A percentile compares a stretch with the other conserved stretches of the same genome.
phyloP scores from a whole-genome alignment of 2,113 vertebrate genomes.

The Pogona vitticeps region DNA sequence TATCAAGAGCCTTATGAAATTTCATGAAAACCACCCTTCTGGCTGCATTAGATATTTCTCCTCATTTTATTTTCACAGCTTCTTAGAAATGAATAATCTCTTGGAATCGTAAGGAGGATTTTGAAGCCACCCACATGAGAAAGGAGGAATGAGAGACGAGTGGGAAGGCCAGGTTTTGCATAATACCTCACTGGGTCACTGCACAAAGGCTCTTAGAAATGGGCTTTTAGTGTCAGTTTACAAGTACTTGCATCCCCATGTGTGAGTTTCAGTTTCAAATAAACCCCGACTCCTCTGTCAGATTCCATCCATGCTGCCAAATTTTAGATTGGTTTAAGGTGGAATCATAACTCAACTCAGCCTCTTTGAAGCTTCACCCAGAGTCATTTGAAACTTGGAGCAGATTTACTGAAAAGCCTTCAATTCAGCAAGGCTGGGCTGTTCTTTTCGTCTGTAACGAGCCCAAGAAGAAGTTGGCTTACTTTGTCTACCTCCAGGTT shows the following conservation, averaged over 20 bases:
- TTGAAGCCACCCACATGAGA: neutral
- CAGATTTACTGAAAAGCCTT: conserved; percentile 1
- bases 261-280: conserved; percentile 29
- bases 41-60: neutral
- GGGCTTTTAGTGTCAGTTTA: fast-evolving
- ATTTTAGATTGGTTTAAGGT: conserved; percentile 15
- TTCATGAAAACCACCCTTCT: conserved; percentile 4
- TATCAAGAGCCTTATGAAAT: neutral
- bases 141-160: neutral
- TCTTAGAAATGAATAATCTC: neutral
- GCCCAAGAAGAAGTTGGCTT: conserved; percentile 4
- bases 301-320: neutral
- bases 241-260: neutral
- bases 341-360: conserved; percentile 8
- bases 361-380: conserved; percentile 18
- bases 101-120: neutral
- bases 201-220: neutral
- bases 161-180: neutral
- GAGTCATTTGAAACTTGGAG: conserved; percentile 7
- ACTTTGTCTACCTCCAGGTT: conserved; percentile 16
- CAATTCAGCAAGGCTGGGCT: neutral
- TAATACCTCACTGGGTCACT: neutral
- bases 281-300: neutral
- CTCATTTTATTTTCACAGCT: neutral
- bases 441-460: conserved; percentile 1